These are phyloP conservation scores for Theodoxus fluviatilis DNA, from an alignment of 2,888 invertebrate species.

Conservation along the genomic window DNA sequence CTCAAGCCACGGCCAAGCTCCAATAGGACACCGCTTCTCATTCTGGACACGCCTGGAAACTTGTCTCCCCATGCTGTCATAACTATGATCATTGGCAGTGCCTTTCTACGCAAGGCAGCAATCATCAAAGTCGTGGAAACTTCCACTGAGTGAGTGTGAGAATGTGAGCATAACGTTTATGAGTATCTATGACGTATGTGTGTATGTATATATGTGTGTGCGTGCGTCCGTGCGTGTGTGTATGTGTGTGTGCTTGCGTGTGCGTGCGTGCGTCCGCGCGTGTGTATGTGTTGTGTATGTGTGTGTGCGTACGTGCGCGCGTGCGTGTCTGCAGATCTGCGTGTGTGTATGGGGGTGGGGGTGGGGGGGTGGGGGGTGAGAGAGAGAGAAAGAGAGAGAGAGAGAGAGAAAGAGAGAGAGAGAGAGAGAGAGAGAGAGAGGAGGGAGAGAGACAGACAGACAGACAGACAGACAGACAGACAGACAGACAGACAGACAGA, in stretches of 20 bases:
- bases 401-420: not conserved
- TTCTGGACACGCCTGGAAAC: no score
- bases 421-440: not conserved
- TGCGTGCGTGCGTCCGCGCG: not conserved
- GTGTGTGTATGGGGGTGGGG: not conserved
- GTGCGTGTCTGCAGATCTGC: not conserved
- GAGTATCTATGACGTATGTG: no score
- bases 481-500: not conserved
- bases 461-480: not conserved
- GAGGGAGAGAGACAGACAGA: not conserved
- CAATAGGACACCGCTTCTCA: no score
- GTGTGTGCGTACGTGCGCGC: conserved; percentile 9
- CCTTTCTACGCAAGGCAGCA: not conserved
- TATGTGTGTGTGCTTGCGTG: not conserved
- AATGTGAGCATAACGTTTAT: no score
- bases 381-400: not conserved
- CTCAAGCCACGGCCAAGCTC: no score
- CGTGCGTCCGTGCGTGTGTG: not conserved
- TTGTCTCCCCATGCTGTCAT: no score
- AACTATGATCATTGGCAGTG: no score
- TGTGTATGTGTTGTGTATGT: not conserved
- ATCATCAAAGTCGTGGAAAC: not conserved
- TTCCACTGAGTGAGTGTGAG: not conserved
- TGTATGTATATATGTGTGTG: not conserved
- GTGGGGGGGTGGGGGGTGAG: not conserved